Base-by-base conservation (phyloP, 2,797 vertebrate genomes). In the Heliangelus exortis region DNA sequence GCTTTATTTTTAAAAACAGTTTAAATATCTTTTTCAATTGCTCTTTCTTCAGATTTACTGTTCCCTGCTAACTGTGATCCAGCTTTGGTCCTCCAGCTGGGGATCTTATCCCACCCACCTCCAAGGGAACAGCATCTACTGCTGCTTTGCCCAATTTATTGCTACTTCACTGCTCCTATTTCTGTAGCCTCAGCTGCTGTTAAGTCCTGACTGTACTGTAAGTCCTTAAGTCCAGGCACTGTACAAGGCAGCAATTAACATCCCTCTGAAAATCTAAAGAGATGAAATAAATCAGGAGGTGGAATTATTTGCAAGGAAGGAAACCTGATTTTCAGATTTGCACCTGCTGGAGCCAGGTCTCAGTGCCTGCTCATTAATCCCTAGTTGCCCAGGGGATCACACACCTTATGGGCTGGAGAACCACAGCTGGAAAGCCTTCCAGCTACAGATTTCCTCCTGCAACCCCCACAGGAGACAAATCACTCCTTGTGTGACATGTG, bases 251-350 rank as follows among this genome's bases (percentile, higher is more conserved):
- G 87, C 58, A 55, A 67, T 53, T 84, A 84, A 29, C 54, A 55
- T 86, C 66, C 55, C 58, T 75, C 90, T 54, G 45, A 58, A 68
- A 95, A 83, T 41, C 45, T 51, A 54, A 67, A 68, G 3, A 67
- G 87, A 68, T 59, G 36, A 92, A 84, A 92, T 90, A 89, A 77
- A 93, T 77, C 66, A 80, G 26, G 65, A 92, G 59, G 58, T 36
- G 53, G 85, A 90, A 50, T 15, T 25, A 87, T 87, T 90, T 93
- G 29, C 50, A 61, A 89, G 75, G 62, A 92, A 58, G 58, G 94
- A 87, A 95, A 89, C 29, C 47, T 69, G 92, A 84, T 89, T 96
- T 94, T 87, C 77, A 73, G 77, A 79, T 94, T 88, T 92, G 55
- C 73, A 85, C 78, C 79, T 93, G 87, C 68, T 1, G 2, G 66